Evolutionary conservation across 2,113 vertebrate genomes (phyloP).

Genomic region (Eolophus roseicapilla): DNA sequence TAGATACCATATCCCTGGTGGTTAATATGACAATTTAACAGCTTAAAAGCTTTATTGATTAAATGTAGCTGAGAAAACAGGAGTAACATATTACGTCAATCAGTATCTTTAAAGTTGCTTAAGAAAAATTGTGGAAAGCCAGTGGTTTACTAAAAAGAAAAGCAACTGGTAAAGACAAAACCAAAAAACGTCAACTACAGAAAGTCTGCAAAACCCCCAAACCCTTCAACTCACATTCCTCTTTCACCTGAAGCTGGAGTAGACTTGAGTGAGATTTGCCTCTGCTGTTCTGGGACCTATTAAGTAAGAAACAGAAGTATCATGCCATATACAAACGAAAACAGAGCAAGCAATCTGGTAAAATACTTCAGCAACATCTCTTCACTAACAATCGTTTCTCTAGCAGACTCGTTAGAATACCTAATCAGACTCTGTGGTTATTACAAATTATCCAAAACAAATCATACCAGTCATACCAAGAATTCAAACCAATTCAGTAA

Average conservation of each 20-base stretch:
- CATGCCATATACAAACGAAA: fast-evolving
- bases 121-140: not conserved
- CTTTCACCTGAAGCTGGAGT: constrained; percentile 89
- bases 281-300: constrained; percentile 91
- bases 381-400: not conserved
- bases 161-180: not conserved
- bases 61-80: not conserved
- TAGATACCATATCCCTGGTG: not conserved
- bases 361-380: not conserved
- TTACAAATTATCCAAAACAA: not conserved
- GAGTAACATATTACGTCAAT: not conserved
- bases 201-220: not conserved
- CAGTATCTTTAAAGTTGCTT: not conserved
- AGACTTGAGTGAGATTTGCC: constrained; percentile 92
- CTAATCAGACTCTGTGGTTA: not conserved
- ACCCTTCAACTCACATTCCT: constrained; percentile 84
- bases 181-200: not conserved
- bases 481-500: not conserved
- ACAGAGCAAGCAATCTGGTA: not conserved
- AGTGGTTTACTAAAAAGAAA: not conserved
- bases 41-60: not conserved
- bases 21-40: not conserved
- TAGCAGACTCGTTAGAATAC: not conserved
- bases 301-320: not conserved
- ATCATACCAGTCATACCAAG: not conserved